Percentiles rank a stretch among this genome's conserved stretches.
phyloP scores from a whole-genome alignment of 2,113 vertebrate genomes.

The Falcunculus frontatus region DNA sequence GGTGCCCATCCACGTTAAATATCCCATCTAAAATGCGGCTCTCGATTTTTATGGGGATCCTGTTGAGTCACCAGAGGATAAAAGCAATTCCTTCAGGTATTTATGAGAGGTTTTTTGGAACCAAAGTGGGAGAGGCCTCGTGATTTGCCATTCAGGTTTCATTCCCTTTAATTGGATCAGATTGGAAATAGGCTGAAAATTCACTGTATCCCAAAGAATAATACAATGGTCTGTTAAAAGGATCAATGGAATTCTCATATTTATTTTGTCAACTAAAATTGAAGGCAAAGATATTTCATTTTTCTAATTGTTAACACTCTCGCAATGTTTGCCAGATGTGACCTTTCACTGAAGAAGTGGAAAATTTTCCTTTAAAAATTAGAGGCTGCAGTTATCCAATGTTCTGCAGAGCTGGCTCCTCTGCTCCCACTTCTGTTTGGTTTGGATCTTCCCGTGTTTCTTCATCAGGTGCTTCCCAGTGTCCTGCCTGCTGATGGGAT shows the following conservation, averaged over 20 bases:
- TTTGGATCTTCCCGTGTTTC: conserved; percentile 49
- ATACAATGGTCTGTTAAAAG: conserved; percentile 31
- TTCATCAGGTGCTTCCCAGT: conserved; percentile 53
- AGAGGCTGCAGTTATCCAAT: neutral
- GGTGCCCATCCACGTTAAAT: neutral
- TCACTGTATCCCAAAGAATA: neutral
- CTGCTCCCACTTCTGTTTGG: conserved; percentile 31
- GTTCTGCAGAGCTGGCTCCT: neutral
- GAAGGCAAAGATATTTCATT: conserved; percentile 41
- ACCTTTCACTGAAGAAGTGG: conserved; percentile 35
- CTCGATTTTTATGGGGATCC: neutral
- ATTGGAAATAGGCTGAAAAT: neutral
- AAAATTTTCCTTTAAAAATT: conserved; percentile 8
- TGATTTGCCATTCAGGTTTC: neutral
- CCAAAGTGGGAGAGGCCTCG: neutral
- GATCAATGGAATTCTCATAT: conserved; percentile 39
- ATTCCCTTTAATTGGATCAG: neutral
- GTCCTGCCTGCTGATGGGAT: neutral
- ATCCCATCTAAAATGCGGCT: neutral
- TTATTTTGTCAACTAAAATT: conserved; percentile 55
- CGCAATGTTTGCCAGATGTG: conserved; percentile 49
- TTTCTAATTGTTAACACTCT: conserved; percentile 53
- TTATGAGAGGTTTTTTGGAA: neutral
- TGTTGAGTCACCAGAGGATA: neutral
- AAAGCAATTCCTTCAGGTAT: neutral